phyloP scores from a whole-genome alignment of 2,113 vertebrate species.

The Corythaixoides concolor region DNA sequence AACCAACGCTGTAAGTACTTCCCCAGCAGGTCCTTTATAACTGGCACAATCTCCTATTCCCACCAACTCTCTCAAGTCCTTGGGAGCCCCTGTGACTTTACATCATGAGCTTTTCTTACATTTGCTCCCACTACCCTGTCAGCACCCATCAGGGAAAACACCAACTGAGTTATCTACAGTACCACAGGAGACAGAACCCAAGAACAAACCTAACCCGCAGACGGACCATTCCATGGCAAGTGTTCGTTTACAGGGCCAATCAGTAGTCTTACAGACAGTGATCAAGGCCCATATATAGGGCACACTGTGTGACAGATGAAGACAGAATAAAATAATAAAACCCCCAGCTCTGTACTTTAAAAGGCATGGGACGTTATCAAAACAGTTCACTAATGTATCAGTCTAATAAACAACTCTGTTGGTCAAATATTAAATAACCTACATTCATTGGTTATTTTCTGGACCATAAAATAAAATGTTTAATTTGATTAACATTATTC shows the following conservation, averaged over 20 bases:
- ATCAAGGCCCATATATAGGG: neutral
- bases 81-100: neutral
- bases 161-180: neutral
- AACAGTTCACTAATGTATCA: neutral
- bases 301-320: neutral
- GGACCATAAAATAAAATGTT: neutral
- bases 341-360: neutral
- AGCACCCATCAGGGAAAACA: neutral
- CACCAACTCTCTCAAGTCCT: neutral
- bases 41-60: neutral
- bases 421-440: neutral
- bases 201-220: neutral
- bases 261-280: neutral
- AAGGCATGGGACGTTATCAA: neutral
- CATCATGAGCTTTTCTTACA: neutral
- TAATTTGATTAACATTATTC: neutral
- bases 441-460: neutral
- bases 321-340: neutral
- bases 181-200: neutral
- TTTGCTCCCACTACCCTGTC: neutral
- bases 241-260: too few relatives aligned
- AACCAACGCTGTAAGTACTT: neutral
- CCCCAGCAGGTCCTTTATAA: neutral
- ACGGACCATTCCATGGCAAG: rapidly evolving
- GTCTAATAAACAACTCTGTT: neutral